phyloP scores from a whole-genome alignment of 2,888 invertebrate species.

The Drosophila anomelani region DNA sequence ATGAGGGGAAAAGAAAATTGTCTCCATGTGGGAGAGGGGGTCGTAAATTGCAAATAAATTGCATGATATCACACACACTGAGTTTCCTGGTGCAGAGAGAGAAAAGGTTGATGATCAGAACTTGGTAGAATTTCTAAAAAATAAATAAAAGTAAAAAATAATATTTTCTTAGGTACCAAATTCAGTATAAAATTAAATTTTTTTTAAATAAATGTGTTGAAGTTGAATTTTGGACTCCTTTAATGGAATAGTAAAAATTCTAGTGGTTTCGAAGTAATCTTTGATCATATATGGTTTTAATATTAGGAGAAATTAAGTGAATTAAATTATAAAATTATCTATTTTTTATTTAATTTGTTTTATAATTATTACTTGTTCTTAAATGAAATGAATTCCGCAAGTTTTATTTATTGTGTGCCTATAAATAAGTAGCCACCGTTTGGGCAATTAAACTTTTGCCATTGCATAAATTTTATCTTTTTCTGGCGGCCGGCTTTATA shows the following conservation, averaged over 20 bases:
- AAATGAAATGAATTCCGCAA: not conserved
- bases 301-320: no score
- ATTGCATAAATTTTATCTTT: constrained; percentile 51
- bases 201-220: no score
- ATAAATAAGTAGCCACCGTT: not conserved
- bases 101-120: not conserved
- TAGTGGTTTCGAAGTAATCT: no score
- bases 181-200: not conserved
- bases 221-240: no score
- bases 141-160: not conserved
- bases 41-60: constrained; percentile 56
- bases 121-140: not conserved
- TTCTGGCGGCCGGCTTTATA: constrained; percentile 15
- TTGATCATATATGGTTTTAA: no score
- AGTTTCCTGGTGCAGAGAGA: not conserved
- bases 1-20: constrained; percentile 6
- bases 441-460: constrained; percentile 62
- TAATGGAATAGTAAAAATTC: no score
- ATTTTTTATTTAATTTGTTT: not conserved
- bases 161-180: not conserved
- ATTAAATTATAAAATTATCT: no score
- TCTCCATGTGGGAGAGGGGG: constrained; percentile 22
- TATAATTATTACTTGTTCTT: not conserved
- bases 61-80: constrained; percentile 32
- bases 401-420: not conserved